These are phyloP conservation scores for Sarcophaga peregrina DNA, from an alignment of 1,140 invertebrate genomes.

Conservation along the genomic window DNA sequence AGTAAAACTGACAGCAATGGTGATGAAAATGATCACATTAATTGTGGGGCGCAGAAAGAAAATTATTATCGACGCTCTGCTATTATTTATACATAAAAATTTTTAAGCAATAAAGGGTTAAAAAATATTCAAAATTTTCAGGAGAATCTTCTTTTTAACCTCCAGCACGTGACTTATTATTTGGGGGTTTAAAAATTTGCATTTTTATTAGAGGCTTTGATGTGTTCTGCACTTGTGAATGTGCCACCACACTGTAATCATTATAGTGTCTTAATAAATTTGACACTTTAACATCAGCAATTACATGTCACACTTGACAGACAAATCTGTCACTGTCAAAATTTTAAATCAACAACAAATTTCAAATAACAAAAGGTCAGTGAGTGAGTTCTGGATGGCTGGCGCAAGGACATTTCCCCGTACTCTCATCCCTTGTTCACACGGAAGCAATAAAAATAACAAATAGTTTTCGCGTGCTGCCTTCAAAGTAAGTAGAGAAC, in stretches of 20 bases:
- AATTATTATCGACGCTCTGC: neutral
- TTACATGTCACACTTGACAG: constrained; percentile 11
- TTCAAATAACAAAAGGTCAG: neutral
- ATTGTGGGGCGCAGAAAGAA: neutral
- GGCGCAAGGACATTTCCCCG: neutral
- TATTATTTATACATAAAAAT: neutral
- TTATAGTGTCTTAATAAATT: constrained; percentile 8
- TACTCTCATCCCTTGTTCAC: neutral
- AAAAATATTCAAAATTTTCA: neutral
- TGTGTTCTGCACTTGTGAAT: neutral
- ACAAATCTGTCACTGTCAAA: constrained; percentile 19
- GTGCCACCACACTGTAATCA: neutral
- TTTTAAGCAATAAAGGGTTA: neutral
- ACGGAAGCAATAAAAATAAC: neutral
- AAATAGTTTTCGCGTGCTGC: constrained; percentile 18
- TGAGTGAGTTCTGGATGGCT: neutral
- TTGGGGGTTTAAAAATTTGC: no score
- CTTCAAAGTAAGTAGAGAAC: neutral
- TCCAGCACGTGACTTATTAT: neutral
- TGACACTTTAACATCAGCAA: constrained; percentile 14
- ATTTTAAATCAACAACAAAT: neutral
- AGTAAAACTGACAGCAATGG: neutral
- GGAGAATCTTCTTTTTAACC: neutral
- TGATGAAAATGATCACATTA: constrained; percentile 22
- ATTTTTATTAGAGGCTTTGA: neutral